Evolutionary conservation across 2,113 vertebrate genomes (phyloP), one percentile per base, ranked within the genome.

Genomic region (Coturnix japonica): DNA sequence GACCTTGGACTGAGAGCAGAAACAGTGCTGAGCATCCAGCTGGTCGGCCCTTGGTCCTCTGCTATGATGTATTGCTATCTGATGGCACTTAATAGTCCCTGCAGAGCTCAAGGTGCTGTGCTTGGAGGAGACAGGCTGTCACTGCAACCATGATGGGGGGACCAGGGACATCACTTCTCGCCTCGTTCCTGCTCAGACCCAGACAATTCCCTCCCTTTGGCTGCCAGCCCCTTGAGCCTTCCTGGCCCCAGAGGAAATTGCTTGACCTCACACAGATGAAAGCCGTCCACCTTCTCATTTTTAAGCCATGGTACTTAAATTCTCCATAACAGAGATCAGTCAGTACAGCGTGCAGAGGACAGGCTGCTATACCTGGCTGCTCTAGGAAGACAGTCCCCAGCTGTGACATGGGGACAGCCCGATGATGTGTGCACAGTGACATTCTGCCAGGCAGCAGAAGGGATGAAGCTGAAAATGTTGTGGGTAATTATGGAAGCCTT

Each of bases 321-420:
- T 86, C 47, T 47, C 14, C 15, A 47, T 56, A 6, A 20, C 39
- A 65, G 41, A 56, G n/a, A 60, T 81, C 69, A 31, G 44, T 72
- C 54, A n/a, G 43, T 65, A 11, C 35, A 67, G 54, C 7, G 3
- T 13, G 22, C 28, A 35, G 76, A 83, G 46, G 73, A 39, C 41
- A 6, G 3, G 30, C 64, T 69, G 71, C 73, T 67, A 44, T 46
- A 51, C 64, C 60, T 66, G 41, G 30, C 64, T 44, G 41, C 64
- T 66, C 20, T 1, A 0, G 81, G 56, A 35, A 0, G 5, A 2
- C 43, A 47, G 56, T 66, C 39, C 53, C 44, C 0, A 0, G 53
- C 67, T 1, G 1, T 80, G 65, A 41, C 51, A 33, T 1, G 1
- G 39, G 44, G 43, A 46, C 0, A 2, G 63, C 43, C 1, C 35